phyloP scores from a whole-genome alignment of 2,797 vertebrate genomes.

The Myotis planiceps region DNA sequence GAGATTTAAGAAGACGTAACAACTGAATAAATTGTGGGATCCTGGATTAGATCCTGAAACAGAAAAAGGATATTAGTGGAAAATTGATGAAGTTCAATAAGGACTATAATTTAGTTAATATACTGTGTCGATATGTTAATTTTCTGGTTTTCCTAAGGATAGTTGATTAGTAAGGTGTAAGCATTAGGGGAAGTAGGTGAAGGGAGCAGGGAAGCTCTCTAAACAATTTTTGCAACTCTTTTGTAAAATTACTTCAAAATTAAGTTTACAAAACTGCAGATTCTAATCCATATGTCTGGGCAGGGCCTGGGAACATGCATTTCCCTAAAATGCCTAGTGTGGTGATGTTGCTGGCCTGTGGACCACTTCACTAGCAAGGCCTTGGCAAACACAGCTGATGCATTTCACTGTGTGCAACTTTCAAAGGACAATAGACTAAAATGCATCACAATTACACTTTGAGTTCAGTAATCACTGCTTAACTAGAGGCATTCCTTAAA shows the following conservation, averaged over 20 bases:
- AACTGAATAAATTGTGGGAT: not conserved
- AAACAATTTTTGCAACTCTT: not conserved
- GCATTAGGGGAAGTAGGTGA: not conserved
- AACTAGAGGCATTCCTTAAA: not conserved
- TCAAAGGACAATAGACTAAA: not conserved
- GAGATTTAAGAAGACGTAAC: not conserved
- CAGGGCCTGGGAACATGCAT: not conserved
- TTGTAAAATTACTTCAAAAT: not conserved
- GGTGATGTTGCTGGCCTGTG: accelerated
- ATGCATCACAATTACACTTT: not conserved
- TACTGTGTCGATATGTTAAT: accelerated
- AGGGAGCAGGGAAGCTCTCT: not conserved
- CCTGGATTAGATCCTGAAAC: constrained; percentile 21
- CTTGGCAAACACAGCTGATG: not conserved
- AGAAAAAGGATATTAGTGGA: not conserved
- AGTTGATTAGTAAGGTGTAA: not conserved
- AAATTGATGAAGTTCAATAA: not conserved
- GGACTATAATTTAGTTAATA: not conserved
- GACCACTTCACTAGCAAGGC: not conserved
- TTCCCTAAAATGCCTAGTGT: not conserved
- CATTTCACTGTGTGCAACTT: not conserved
- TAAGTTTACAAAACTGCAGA: not conserved
- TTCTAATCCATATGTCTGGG: not conserved
- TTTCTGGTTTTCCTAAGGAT: not conserved
- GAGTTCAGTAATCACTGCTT: not conserved